Evolutionary conservation across 2,888 invertebrate genomes (phyloP), one percentile per base, ranked within the genome.

Genomic region (Hydroisotoma schaefferi): DNA sequence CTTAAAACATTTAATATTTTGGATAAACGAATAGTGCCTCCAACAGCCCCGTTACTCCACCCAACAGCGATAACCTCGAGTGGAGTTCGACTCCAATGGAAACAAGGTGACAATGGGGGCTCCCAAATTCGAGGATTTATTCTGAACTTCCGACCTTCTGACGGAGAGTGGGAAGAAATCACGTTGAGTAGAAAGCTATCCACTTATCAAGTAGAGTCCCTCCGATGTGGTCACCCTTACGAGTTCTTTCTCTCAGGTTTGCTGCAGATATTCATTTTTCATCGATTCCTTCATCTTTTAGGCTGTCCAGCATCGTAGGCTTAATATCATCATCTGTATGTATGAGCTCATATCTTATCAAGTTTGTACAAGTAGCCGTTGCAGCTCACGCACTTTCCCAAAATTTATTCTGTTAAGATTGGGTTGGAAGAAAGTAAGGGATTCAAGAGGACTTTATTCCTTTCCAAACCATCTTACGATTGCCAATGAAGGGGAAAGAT

Each of bases 161-260:
- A 83, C 63, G 80, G 77, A n/a, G 81, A 81, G 48, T 82, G 82
- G 82, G 80, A 81, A 59, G 81, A 82, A 70, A 74, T 81, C 12
- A 76, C 78, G 67, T 73, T 82, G 46, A 81, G 81, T 62, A 76
- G 80, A 1, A 77, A 80, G 2, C 70, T 75, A 2, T 73, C 69
- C 54, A 77, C 76, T 27, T 75, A 77, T 65, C 74, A 77, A 6
- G 73, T 79, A 53, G 85, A 85, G 78, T 82, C 75, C 4, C 69
- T 78, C 52, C 75, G 74, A 52, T 79, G 78, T 67, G 78, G 78
- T 18, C 77, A 77, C 43, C 76, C 71, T 51, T 78, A 78, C 61
- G 77, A 78, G 61, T 78, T 78, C 72, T 77, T 76, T 29, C 62
- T 78, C 54, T 76, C 77, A 20, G 77, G 78, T 25, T 70, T 65